These are phyloP conservation scores for Paramormyrops kingsleyae DNA, from an alignment of 2,113 vertebrate species.

Conservation along the genomic window DNA sequence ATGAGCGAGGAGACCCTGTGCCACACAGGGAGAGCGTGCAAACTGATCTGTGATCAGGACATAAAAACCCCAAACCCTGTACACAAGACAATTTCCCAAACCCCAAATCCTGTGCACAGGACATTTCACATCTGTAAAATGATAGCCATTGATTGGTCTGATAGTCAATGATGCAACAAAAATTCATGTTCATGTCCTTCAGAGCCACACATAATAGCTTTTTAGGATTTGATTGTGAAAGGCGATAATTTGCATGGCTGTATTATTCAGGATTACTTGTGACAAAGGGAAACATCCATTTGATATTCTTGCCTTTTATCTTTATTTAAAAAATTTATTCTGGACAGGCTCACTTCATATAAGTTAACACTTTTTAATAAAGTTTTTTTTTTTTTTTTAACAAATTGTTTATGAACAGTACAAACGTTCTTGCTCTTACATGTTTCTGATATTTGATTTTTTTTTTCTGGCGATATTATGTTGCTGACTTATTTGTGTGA, in stretches of 20 bases:
- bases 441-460: background rate
- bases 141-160: background rate
- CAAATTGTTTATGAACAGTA: background rate
- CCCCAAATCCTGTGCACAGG: background rate
- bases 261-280: background rate
- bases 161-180: background rate
- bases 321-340: background rate
- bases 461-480: background rate
- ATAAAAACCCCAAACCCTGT: background rate
- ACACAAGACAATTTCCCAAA: background rate
- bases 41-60: background rate
- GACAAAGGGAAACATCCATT: background rate
- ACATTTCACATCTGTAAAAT: background rate
- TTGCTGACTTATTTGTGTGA: background rate
- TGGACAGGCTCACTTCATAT: background rate
- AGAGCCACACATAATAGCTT: background rate
- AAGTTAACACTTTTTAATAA: background rate
- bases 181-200: background rate
- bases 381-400: background rate
- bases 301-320: background rate
- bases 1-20: background rate
- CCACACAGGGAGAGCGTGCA: background rate
- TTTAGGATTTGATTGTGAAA: background rate
- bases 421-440: background rate
- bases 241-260: background rate